Evolutionary conservation across 2,797 vertebrate species (phyloP).

Genomic region (Mionectes olivaceus): DNA sequence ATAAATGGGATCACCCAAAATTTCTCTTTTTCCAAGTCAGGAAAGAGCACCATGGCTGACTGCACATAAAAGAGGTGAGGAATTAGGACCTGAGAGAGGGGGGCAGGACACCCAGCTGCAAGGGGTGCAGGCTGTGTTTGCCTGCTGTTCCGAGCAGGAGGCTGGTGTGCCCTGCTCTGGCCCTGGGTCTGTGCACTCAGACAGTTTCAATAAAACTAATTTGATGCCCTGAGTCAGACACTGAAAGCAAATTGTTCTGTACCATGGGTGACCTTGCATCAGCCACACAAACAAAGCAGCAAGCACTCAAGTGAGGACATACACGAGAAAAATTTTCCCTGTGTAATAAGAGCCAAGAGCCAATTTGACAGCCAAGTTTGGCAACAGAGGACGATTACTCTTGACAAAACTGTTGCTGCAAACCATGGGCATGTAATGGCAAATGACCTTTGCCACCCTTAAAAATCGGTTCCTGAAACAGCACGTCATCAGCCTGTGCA

Average conservation of each 20-base stretch:
- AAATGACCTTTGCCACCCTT: not conserved
- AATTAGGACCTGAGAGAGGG: not conserved
- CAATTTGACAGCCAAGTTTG: not conserved
- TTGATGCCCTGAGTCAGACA: not conserved
- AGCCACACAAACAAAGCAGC: not conserved
- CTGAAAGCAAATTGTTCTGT: not conserved
- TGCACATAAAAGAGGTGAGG: not conserved
- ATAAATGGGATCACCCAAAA: accelerated
- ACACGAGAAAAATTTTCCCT: not conserved
- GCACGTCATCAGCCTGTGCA: not conserved
- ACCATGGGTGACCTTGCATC: not conserved
- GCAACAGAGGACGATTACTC: not conserved
- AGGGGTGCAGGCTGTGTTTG: accelerated
- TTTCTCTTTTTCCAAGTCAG: not conserved
- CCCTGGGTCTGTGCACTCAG: not conserved
- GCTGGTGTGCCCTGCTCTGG: not conserved
- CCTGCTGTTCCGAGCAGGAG: accelerated
- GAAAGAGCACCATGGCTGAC: accelerated
- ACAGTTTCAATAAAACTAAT: not conserved
- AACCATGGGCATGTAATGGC: not conserved
- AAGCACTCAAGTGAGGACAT: not conserved
- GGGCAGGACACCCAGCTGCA: accelerated
- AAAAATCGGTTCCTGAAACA: not conserved
- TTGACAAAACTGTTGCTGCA: not conserved
- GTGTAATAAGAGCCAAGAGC: not conserved